These are phyloP conservation scores for Riparia riparia DNA, from an alignment of 2,113 vertebrate genomes.

Conservation along the genomic window DNA sequence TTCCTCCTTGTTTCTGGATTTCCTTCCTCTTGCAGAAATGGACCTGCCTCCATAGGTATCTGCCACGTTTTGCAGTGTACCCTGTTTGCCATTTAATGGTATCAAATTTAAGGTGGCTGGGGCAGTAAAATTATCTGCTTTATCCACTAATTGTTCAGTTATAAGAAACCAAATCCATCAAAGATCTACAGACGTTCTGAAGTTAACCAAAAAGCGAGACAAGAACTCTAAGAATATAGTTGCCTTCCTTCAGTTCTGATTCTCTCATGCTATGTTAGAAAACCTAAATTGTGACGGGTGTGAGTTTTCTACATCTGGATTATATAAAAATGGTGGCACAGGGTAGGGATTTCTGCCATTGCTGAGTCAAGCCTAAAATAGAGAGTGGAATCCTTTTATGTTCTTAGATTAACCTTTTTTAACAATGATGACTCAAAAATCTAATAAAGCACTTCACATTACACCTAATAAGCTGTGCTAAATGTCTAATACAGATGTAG, in stretches of 20 bases:
- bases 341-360: neutral
- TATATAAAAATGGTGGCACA: neutral
- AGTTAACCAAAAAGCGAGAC: neutral
- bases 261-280: neutral
- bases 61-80: slow-evolving; percentile 90
- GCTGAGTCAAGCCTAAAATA: neutral
- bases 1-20: slow-evolving; percentile 94
- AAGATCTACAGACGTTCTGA: neutral
- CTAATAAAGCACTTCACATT: neutral
- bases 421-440: neutral
- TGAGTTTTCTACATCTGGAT: neutral
- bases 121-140: slow-evolving; percentile 49
- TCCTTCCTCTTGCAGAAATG: slow-evolving; percentile 87
- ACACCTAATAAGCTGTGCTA: neutral
- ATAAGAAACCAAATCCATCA: slow-evolving; percentile 22
- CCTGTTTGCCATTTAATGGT: slow-evolving; percentile 94
- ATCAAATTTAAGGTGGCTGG: slow-evolving; percentile 83
- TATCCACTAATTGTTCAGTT: slow-evolving; percentile 36
- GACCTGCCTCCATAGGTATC: slow-evolving; percentile 89
- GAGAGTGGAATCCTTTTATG: neutral
- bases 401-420: neutral
- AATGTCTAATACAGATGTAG: neutral
- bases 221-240: neutral
- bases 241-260: neutral
- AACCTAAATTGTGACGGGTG: neutral